Evolutionary conservation across 2,888 invertebrate genomes (phyloP), one percentile per base, ranked within the genome.

Genomic region (Anthophora plumipes): DNA sequence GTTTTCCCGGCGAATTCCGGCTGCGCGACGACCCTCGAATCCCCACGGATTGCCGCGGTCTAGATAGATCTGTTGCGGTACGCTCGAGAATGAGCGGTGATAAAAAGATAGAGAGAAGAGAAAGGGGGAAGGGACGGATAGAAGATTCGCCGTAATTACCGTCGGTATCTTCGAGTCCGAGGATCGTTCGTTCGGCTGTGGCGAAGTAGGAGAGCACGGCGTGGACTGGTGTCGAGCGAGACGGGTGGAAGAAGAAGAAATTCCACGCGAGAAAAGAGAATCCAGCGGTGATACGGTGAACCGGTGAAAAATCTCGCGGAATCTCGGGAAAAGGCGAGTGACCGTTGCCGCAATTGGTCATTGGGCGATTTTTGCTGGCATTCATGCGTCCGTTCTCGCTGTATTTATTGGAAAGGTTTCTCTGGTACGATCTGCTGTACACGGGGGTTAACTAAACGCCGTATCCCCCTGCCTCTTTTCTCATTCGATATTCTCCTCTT

Each of bases 401-500:
- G 89, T 91, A 92, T 92, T 92, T 91, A 92, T 92, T 90, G 92
- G 90, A 91, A 90, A 90, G 84, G 79, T 80, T 81, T 86, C 77
- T 67, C 74, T 68, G 57, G 75, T 67, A 71, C 20, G 80, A 85
- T 85, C 83, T 69, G 55, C 75, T 78, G 57, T 78, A 77, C 76
- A 71, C 79, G 50, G 74, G 77, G 77, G 79, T 71, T 76, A 81
- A 68, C 64, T 74, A 78, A 80, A 82, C 80, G 73, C 75, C 78
- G 67, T 59, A 67, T 66, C 64, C 31, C 57, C 46, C 39, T 69
- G 41, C 75, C 71, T 57, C 79, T 70, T 84, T 81, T 64, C 91
- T 89, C 91, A 90, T 92, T 91, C 92, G 91, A 92, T 92, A 92
- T 92, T 91, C 91, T 82, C 66, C 84, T 86, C 86, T 89, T 92